Conservation (phyloP, 2,888 invertebrate genomes). For the Agrotis ipsilon region DNA sequence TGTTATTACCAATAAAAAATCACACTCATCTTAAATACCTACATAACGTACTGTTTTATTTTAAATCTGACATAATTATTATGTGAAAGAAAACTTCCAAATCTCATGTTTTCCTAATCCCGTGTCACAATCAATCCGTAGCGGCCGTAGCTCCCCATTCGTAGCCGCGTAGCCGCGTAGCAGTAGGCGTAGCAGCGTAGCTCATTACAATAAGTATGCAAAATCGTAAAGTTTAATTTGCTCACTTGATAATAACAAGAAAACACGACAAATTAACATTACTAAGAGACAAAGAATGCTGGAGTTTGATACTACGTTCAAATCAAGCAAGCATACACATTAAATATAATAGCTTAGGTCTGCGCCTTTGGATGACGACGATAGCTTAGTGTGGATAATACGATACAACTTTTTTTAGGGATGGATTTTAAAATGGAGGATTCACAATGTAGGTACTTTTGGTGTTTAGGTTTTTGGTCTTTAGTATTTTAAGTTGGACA, state of each 20-base stretch:
- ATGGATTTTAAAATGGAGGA: neutral
- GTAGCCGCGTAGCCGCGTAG: constrained; percentile 63
- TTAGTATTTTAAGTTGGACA: no score
- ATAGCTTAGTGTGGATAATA: constrained; percentile 69
- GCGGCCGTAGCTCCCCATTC: constrained; percentile 35
- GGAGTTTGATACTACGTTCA: constrained; percentile 91
- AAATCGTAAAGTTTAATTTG: constrained; percentile 84
- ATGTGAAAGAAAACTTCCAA: neutral
- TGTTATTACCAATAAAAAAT: no score
- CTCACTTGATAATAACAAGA: constrained; percentile 83
- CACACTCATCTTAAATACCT: no score
- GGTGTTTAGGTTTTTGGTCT: no score
- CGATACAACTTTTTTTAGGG: constrained; percentile 31
- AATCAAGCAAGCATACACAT: constrained; percentile 89
- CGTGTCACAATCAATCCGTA: constrained; percentile 43
- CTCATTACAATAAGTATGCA: constrained; percentile 74
- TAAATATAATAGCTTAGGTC: constrained; percentile 88
- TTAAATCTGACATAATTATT: no score
- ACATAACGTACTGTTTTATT: no score
- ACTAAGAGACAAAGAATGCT: constrained; percentile 88
- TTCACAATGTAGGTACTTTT: neutral
- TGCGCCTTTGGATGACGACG: constrained; percentile 82
- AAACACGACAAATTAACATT: constrained; percentile 89
- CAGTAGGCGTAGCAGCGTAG: constrained; percentile 72
- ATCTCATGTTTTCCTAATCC: neutral